A percentile compares a stretch with the other conserved stretches of the same genome.
These are phyloP conservation scores for Anas platyrhynchos DNA, from an alignment of 2,113 vertebrate genomes.

Conservation along the genomic window DNA sequence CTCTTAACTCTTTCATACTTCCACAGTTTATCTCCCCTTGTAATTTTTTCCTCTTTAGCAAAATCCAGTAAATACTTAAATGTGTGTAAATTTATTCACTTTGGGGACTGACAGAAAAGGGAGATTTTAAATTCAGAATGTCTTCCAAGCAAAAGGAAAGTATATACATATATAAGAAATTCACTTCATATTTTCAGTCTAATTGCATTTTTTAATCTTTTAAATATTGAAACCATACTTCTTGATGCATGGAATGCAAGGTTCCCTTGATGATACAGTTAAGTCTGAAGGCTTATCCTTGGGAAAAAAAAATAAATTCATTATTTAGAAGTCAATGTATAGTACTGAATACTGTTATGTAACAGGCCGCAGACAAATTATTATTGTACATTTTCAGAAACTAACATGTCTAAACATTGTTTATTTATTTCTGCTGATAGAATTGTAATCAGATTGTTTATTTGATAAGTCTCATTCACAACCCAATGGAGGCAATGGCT, in stretches of 20 bases:
- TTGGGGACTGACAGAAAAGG: background rate
- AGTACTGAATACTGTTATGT: background rate
- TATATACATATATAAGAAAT: background rate
- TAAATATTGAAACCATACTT: background rate
- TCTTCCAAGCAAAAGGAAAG: background rate
- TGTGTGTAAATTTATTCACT: background rate
- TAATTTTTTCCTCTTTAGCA: background rate
- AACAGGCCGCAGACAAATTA: background rate
- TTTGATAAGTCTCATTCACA: background rate
- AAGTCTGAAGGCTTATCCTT: background rate
- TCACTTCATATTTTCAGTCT: background rate
- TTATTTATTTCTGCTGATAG: background rate
- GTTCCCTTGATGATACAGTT: background rate
- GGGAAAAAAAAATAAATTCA: background rate
- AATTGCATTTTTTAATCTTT: slow-evolving; percentile 34
- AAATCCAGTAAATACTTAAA: background rate
- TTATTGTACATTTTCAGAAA: background rate
- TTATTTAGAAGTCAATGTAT: too few species aligned
- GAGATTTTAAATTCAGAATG: background rate
- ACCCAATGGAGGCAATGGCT: background rate
- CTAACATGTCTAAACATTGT: background rate
- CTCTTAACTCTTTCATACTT: background rate
- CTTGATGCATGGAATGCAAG: background rate
- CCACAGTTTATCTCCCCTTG: background rate
- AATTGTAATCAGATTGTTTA: background rate